Evolutionary conservation across 2,888 invertebrate species (phyloP), one percentile per base, ranked within the genome.

Genomic region (Neria commutata): DNA sequence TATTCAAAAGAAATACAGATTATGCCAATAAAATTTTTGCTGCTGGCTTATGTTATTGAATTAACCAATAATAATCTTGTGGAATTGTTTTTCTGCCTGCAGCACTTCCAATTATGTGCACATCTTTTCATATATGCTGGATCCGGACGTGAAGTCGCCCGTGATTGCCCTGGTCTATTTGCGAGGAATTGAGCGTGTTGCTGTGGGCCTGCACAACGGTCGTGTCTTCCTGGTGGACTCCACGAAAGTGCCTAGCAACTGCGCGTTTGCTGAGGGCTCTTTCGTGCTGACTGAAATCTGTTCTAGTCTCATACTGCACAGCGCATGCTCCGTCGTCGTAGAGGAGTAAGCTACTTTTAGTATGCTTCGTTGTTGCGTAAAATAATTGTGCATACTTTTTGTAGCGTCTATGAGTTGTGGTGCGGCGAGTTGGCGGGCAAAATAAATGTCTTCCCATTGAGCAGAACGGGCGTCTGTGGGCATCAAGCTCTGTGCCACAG

Each of bases 401-500:
- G 24, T 67, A 88, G 88, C 3, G 70, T 71, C 1, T 86, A 89
- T 70, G 92, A 94, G 76, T 80, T 95, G 16, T 97, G 96, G 96
- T 92, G 94, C 69, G 96, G 96, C 1, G 94, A 94, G 69, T 86
- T 87, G 26, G 87, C 88, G 61, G 94, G 92, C 1, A 88, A 88
- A 54, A 88, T 96, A 64, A 88, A 89, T 51, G 87, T 93, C 21
- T 95, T 94, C 78, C 84, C 88, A 0, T 84, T 95, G 53, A 86
- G 87, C 68, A 88, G 86, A 60, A 85, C 87, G 34, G 86, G 90
- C 4, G 91, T 93, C 40, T 85, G 89, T 25, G 88, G 87, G 8
- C 94, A 94, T 67, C 90, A 91, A 68, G 82, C 85, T 0, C 82
- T 91, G 56, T 84, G 85, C 59, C 90, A 90, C 77, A 87, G 86